Evolutionary conservation across 2,888 invertebrate species (phyloP).

Genomic region (Drymonia ruficornis): DNA sequence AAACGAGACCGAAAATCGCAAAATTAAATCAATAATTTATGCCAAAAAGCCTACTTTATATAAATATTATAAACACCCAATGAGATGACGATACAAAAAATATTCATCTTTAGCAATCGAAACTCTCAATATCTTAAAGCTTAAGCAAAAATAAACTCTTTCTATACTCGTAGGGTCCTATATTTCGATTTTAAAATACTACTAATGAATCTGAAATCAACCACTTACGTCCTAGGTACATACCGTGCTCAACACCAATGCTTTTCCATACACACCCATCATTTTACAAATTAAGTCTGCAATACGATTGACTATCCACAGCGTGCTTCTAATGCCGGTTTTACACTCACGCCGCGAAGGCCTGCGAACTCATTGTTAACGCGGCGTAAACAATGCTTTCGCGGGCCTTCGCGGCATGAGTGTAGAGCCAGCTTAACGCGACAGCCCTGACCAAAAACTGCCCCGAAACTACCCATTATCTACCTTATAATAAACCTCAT

Average conservation of each 20-base stretch:
- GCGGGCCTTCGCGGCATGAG: too few relatives aligned
- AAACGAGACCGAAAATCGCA: constrained; percentile 28
- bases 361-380: too few relatives aligned
- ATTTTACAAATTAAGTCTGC: constrained; percentile 30
- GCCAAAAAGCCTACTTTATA: constrained; percentile 63
- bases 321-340: constrained; percentile 43
- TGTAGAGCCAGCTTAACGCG: too few relatives aligned
- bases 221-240: constrained; percentile 64
- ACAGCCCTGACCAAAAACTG: constrained; percentile 32
- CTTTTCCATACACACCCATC: constrained; percentile 48
- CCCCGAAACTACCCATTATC: constrained; percentile 44
- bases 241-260: constrained; percentile 75
- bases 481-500: constrained; percentile 49
- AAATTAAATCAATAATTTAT: constrained; percentile 40
- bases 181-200: constrained; percentile 47
- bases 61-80: constrained; percentile 65
- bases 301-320: constrained; percentile 29
- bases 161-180: constrained; percentile 65
- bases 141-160: constrained; percentile 84
- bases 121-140: constrained; percentile 75
- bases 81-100: constrained; percentile 78
- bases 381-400: too few relatives aligned
- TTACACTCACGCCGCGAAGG: too few relatives aligned
- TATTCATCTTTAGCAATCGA: constrained; percentile 78
- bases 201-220: constrained; percentile 51